Percentiles rank a stretch among this genome's conserved stretches.
These are phyloP conservation scores for Apodemia mormo DNA, from an alignment of 2,888 invertebrate species.

Conservation along the genomic window DNA sequence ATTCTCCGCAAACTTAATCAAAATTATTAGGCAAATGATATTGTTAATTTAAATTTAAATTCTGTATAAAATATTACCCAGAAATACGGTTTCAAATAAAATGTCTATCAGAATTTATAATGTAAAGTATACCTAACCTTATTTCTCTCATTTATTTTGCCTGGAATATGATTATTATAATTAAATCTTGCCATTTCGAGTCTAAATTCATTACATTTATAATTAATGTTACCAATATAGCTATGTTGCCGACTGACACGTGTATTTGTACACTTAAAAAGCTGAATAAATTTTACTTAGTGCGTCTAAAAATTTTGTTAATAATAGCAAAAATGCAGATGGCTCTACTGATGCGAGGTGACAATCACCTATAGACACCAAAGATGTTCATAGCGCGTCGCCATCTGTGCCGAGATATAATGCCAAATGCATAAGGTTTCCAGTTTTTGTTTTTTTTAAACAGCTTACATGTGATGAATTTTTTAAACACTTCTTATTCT, in stretches of 20 bases:
- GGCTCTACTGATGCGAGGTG: too few species aligned
- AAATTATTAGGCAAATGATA: constrained; percentile 20
- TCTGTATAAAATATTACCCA: constrained; percentile 14
- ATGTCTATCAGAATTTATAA: constrained; percentile 22
- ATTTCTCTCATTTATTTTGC: neutral
- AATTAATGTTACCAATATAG: neutral
- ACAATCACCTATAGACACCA: too few species aligned
- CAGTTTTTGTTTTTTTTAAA: too few species aligned
- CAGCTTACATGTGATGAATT: too few species aligned
- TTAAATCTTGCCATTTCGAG: neutral
- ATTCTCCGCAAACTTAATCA: constrained; percentile 6
- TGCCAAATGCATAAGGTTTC: too few species aligned
- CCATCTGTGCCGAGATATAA: too few species aligned
- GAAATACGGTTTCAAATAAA: constrained; percentile 20
- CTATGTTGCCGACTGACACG: neutral
- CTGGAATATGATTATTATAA: neutral
- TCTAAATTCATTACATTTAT: neutral
- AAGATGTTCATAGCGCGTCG: too few species aligned
- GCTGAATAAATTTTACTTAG: neutral
- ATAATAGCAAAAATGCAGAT: too few species aligned
- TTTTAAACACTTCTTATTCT: too few species aligned
- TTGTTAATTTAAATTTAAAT: constrained; percentile 16
- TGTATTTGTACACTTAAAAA: too few species aligned
- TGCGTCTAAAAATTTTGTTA: too few species aligned
- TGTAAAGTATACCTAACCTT: neutral